Evolutionary conservation across 1,140 invertebrate genomes (phyloP).

Genomic region (Caenorhabditis inopinata): DNA sequence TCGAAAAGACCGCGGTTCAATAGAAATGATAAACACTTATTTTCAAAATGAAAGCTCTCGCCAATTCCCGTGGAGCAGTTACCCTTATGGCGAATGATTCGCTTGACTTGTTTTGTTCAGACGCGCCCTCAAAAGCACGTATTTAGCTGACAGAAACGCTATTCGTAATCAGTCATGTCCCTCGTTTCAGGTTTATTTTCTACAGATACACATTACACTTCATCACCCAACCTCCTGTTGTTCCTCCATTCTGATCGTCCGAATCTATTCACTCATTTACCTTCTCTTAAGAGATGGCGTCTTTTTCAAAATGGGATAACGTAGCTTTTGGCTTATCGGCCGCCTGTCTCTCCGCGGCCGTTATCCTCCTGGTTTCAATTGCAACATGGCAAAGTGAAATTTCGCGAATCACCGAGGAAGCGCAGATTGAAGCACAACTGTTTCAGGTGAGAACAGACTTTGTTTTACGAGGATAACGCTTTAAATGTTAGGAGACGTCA

Average conservation of each 20-base stretch:
- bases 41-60: no score
- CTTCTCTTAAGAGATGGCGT: not conserved
- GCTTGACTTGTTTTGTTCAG: no score
- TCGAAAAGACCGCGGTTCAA: no score
- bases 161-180: no score
- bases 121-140: no score
- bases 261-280: not conserved
- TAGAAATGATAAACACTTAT: no score
- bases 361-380: constrained; percentile 5
- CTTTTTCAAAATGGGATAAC: constrained; percentile 21
- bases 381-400: constrained; percentile 16
- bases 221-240: not conserved
- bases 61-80: no score
- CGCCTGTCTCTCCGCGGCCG: not conserved
- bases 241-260: not conserved
- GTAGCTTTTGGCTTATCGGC: constrained; percentile 3
- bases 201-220: not conserved
- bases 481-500: not conserved
- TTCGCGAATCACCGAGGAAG: not conserved
- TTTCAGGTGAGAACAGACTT: not conserved
- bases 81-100: no score
- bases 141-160: no score
- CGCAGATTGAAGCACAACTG: not conserved
- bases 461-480: no score
- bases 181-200: not conserved